phyloP scores from a whole-genome alignment of 2,888 invertebrate species.

The Lasioglossum lativentre region DNA sequence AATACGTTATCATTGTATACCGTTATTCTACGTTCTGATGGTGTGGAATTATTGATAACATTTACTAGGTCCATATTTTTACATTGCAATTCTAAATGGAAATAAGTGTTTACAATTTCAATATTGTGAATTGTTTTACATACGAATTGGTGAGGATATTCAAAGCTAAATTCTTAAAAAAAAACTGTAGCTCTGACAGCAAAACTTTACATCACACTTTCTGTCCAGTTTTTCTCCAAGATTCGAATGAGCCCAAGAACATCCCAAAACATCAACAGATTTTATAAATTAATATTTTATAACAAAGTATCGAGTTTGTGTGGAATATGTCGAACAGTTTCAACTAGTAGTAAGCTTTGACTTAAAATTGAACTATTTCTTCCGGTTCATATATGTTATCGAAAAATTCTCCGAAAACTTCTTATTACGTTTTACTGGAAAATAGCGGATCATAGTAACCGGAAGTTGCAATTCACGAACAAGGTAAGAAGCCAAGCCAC shows the following conservation, averaged over 20 bases:
- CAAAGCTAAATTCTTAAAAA: background rate
- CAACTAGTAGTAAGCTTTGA: background rate
- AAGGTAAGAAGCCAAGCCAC: background rate
- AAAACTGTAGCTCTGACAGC: background rate
- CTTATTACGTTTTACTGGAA: background rate
- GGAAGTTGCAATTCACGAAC: constrained; percentile 1
- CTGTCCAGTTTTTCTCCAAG: background rate
- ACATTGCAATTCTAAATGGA: too few species aligned
- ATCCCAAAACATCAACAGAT: background rate
- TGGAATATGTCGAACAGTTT: background rate
- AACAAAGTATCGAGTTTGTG: background rate
- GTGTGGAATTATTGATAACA: too few species aligned
- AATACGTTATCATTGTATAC: too few species aligned
- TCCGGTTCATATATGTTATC: background rate
- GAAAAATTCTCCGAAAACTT: background rate
- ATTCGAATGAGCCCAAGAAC: background rate
- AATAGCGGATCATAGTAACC: background rate
- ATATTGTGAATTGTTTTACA: too few species aligned
- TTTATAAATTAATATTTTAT: background rate
- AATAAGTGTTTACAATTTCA: too few species aligned
- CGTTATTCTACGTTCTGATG: too few species aligned
- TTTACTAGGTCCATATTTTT: too few species aligned
- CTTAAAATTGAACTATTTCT: background rate
- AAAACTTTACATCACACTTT: background rate
- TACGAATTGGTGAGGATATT: too few species aligned